Evolutionary conservation across 2,888 invertebrate species (phyloP).

Genomic region (Pyrgus malvae): DNA sequence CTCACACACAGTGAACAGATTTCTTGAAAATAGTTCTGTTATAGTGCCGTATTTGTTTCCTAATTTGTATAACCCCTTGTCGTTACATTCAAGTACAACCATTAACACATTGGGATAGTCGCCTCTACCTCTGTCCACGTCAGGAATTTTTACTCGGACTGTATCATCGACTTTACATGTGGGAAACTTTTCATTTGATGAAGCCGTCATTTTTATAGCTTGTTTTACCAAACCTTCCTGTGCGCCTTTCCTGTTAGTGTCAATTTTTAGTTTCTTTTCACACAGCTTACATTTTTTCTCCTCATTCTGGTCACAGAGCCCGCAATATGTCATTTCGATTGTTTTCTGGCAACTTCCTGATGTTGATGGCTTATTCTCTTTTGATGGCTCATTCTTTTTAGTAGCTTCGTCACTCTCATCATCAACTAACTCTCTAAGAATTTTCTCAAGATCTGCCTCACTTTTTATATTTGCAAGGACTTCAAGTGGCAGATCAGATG

Average conservation of each 20-base stretch:
- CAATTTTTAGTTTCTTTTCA: slow-evolving; percentile 3
- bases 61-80: slow-evolving; percentile 7
- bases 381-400: background rate
- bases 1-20: slow-evolving; percentile 35
- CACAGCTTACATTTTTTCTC: slow-evolving; percentile 1
- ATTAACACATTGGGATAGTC: slow-evolving; percentile 11
- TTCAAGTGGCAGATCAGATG: too few species aligned
- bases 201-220: slow-evolving; percentile 18
- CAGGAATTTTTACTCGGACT: slow-evolving; percentile 23
- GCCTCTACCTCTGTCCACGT: slow-evolving; percentile 10
- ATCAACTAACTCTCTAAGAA: too few species aligned
- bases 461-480: too few species aligned
- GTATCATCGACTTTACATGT: slow-evolving; percentile 21
- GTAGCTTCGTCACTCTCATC: too few species aligned
- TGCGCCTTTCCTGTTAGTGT: slow-evolving; percentile 2
- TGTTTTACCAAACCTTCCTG: slow-evolving; percentile 14
- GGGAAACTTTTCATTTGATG: slow-evolving; percentile 18
- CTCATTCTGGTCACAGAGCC: too few species aligned
- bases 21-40: slow-evolving; percentile 35
- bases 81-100: slow-evolving; percentile 10
- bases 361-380: too few species aligned
- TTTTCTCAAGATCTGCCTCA: too few species aligned
- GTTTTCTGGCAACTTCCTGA: background rate
- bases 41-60: slow-evolving; percentile 30
- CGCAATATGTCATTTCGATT: too few species aligned